Evolutionary conservation across 2,888 invertebrate genomes (phyloP), one percentile per base, ranked within the genome.

Genomic region (Cerceris ruficornis): DNA sequence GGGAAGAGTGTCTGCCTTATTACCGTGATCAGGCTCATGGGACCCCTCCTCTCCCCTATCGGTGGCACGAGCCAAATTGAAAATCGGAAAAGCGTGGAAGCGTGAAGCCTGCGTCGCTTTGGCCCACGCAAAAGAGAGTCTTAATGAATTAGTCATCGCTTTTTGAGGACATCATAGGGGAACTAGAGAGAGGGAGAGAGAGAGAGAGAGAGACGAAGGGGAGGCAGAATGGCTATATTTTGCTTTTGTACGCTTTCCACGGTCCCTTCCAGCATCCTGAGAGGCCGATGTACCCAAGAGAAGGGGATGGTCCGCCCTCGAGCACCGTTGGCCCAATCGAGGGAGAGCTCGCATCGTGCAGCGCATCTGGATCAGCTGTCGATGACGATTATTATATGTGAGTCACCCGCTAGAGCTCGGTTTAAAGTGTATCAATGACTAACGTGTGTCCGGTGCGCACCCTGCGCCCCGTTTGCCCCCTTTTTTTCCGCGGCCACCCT

Each of bases 351-450:
- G 49, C 71, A 68, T 64, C 77, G 68, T 73, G 72, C 75, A 65
- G 67, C 85, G 87, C 84, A 87, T 88, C 83, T 87, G 88, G 88
- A 89, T 88, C 89, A 88, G 90, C 88, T 89, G 89, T 89, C 89
- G 90, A 90, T 90, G 88, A 90, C 89, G 88, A 90, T 90, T 89
- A 90, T 87, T 87, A 87, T 82, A 70, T 82, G 83, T 90, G 90
- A 90, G 85, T 90, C 90, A 90, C 86, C 89, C 77, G 84, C 75
- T 84, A 69, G 72, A 78, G 83, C 77, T 85, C 82, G 83, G 81
- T 90, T 90, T 89, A 88, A 90, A 90, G 87, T 89, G 88, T 90
- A 90, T 90, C 90, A 90, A 90, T 90, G 90, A 90, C 90, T 90
- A 90, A 90, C 88, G 82, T 85, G 82, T 85, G 84, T 83, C 87